A percentile compares a stretch with the other conserved stretches of the same genome.
These are phyloP conservation scores for Tipula helvola DNA, from an alignment of 2,888 invertebrate species.

Conservation along the genomic window DNA sequence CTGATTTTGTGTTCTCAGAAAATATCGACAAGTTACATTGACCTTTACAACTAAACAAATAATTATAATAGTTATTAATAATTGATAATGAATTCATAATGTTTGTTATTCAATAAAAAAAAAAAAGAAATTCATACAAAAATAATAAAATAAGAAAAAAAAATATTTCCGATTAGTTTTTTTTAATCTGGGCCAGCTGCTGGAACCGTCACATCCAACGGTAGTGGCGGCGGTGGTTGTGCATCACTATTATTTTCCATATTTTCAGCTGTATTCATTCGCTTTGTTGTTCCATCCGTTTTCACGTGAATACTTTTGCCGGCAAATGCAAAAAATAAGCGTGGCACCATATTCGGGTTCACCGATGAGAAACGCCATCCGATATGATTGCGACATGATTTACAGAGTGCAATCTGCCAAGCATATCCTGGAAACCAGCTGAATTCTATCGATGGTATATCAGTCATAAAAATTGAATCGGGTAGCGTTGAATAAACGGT, in stretches of 20 bases:
- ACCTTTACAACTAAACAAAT: conserved; percentile 6
- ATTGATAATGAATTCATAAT: background rate
- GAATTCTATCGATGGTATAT: conserved; percentile 52
- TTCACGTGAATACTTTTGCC: conserved; percentile 40
- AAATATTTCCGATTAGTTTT: too few relatives aligned
- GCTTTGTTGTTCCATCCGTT: conserved; percentile 1
- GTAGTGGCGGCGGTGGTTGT: background rate
- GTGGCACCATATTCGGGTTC: conserved; percentile 45
- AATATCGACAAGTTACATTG: conserved; percentile 28
- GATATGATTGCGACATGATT: conserved; percentile 51
- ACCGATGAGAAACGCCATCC: conserved; percentile 72
- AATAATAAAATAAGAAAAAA: background rate
- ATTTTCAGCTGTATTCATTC: background rate
- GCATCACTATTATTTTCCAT: background rate
- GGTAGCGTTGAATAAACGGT: conserved; percentile 45
- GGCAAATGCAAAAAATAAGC: conserved; percentile 58
- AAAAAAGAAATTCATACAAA: background rate
- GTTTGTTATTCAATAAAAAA: background rate
- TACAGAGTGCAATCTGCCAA: conserved; percentile 66
- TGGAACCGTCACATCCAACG: background rate
- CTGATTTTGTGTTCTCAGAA: conserved; percentile 22
- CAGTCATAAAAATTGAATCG: conserved; percentile 37
- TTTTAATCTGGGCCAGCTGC: background rate
- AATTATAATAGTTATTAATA: background rate
- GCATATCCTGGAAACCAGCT: conserved; percentile 82